phyloP scores from a whole-genome alignment of 2,888 invertebrate genomes.

The Branchellion lobata region DNA sequence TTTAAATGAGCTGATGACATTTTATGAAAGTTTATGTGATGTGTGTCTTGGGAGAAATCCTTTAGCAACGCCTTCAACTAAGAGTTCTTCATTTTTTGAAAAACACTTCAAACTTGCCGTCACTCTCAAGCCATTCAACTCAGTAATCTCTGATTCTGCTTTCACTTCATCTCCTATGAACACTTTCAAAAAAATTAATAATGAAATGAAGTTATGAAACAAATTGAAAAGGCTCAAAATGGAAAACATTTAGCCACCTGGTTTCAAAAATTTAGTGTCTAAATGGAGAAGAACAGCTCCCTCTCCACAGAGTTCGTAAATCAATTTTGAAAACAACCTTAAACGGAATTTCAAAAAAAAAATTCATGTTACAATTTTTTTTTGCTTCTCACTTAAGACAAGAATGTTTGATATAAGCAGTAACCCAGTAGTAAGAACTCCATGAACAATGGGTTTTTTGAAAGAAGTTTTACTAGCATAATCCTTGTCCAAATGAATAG shows the following conservation, averaged over 20 bases:
- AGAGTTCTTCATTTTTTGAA: neutral
- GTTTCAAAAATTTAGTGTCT: neutral
- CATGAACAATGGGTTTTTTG: conserved; percentile 17
- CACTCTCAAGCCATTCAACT: neutral
- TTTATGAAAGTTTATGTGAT: no score
- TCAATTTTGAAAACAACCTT: neutral
- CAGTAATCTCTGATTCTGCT: neutral
- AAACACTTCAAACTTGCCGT: conserved; percentile 5
- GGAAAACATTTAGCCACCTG: no score
- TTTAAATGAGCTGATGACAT: no score
- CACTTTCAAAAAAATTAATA: neutral
- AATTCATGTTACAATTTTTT: neutral
- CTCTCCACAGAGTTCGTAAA: neutral
- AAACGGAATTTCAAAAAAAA: neutral
- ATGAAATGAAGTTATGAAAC: neutral
- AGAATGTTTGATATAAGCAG: no score
- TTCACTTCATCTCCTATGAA: neutral
- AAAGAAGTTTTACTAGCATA: conserved; percentile 9
- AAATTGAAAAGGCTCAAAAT: neutral
- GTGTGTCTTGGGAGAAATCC: neutral
- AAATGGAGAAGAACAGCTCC: conserved; percentile 9
- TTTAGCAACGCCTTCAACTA: neutral
- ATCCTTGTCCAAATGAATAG: neutral
- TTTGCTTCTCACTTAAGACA: neutral
- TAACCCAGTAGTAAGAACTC: conserved; percentile 4